Conservation (phyloP, 2,888 invertebrate genomes). For the Apodemia zela region DNA sequence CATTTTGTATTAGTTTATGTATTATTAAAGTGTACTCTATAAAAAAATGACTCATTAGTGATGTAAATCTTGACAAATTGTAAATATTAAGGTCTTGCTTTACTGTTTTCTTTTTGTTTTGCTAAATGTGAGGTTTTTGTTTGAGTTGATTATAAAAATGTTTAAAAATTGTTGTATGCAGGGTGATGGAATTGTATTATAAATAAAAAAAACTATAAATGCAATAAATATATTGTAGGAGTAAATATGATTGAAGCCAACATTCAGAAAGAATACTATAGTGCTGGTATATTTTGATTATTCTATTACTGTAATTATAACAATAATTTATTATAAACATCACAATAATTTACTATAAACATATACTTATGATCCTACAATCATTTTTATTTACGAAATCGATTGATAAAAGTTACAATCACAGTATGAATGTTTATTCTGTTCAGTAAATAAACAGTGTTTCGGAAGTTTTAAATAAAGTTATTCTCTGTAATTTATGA, state of each 20-base stretch:
- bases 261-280: constrained; percentile 17
- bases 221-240: constrained; percentile 40
- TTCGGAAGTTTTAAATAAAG: too few species aligned
- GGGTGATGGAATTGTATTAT: constrained; percentile 58
- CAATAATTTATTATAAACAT: too few species aligned
- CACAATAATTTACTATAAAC: too few species aligned
- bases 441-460: too few species aligned
- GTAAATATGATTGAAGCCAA: constrained; percentile 29
- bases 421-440: too few species aligned
- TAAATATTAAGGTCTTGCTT: constrained; percentile 9
- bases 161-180: constrained; percentile 13
- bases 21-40: constrained; percentile 2
- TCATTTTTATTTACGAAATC: too few species aligned
- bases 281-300: background rate
- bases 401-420: too few species aligned
- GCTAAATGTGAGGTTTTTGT: constrained; percentile 13
- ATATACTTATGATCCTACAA: too few species aligned
- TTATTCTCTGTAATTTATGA: too few species aligned
- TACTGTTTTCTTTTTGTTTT: constrained; percentile 13
- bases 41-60: constrained; percentile 8
- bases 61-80: constrained; percentile 18
- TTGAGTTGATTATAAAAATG: constrained; percentile 11
- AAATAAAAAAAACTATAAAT: constrained; percentile 58
- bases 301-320: background rate
- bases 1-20: constrained; percentile 3